Evolutionary conservation across 2,797 vertebrate species (phyloP), one percentile per base, ranked within the genome.

Genomic region (Acrossocheilus fasciatus): DNA sequence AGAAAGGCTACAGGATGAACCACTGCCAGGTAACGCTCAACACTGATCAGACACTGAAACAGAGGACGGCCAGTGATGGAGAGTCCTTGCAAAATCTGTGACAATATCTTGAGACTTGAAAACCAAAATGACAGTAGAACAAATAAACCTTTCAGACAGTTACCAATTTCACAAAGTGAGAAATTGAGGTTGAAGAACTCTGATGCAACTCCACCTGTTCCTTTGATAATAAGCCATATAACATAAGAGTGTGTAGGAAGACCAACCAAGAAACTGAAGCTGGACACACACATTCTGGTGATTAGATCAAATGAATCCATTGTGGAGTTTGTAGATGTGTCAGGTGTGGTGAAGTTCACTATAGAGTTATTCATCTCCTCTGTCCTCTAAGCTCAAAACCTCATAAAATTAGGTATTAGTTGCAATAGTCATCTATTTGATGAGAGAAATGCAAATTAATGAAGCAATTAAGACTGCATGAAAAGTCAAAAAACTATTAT

Each of bases 1-100:
- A 74, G 43, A 7, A 74, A 74, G 43, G 43, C 50, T 26, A 74
- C 72, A 74, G 72, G 72, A 50, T 74, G 72, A 74, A 74, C 72
- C 43, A 74, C 72, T 15, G 72, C 72, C 43, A 74, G 72, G 12
- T 74, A 74, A 47, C n/a, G n/a, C 41, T 74, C 72, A n/a, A 50
- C 43, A 74, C 72, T 50, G 0, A 74, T 50, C 43, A 74, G 43
- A 47, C 72, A 74, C 43, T 74, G 72, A 45, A 76, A 76, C 74
- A 76, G 4, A 36, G 74, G 50, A 52, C 74, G 74, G 4, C 50
- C 47, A 10, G 74, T 76, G 17, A 54, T 52, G 47, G 1, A 4
- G 4, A 76, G 30, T 54, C 74, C 74, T 36, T 76, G 74, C 47
- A 76, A 76, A 76, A 30, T 12, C 30, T 12, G 50, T 6, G 74